Conservation (phyloP, 2,888 invertebrate species). For the Lycocerus yunnanus region DNA sequence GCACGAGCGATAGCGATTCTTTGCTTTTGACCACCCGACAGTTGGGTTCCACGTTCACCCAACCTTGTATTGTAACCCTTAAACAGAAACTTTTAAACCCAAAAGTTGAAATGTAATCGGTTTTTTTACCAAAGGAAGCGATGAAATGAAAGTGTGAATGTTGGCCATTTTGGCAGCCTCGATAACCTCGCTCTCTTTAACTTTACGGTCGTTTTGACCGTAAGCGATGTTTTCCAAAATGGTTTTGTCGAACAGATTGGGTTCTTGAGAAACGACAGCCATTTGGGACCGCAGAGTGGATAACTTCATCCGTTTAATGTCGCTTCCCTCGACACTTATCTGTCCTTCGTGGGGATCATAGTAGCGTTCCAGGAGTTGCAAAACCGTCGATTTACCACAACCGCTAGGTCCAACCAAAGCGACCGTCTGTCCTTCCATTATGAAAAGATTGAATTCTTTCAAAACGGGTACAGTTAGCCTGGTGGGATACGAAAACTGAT, state of each 20-base stretch:
- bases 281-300: slow-evolving; percentile 69
- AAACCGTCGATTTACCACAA: slow-evolving; percentile 87
- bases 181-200: slow-evolving; percentile 74
- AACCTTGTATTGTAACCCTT: slow-evolving; percentile 82
- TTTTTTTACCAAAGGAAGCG: slow-evolving; percentile 78
- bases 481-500: slow-evolving; percentile 79
- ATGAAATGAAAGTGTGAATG: slow-evolving; percentile 81
- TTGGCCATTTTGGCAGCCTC: slow-evolving; percentile 82
- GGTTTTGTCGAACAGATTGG: slow-evolving; percentile 84
- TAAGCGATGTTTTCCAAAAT: slow-evolving; percentile 92
- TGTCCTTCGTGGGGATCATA: slow-evolving; percentile 76
- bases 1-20: slow-evolving; percentile 87
- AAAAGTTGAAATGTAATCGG: too few relatives aligned
- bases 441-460: slow-evolving; percentile 66
- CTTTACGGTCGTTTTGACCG: slow-evolving; percentile 75
- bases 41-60: slow-evolving; percentile 76
- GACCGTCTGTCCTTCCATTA: slow-evolving; percentile 71
- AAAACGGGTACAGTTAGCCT: slow-evolving; percentile 73
- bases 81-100: too few relatives aligned
- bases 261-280: slow-evolving; percentile 92
- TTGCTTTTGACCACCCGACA: slow-evolving; percentile 86
- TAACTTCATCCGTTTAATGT: slow-evolving; percentile 41
- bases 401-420: slow-evolving; percentile 85
- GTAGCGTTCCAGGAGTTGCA: slow-evolving; percentile 82
- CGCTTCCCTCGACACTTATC: slow-evolving; percentile 54